Evolutionary conservation across 2,888 invertebrate species (phyloP).

Genomic region (Drosophila mettleri): DNA sequence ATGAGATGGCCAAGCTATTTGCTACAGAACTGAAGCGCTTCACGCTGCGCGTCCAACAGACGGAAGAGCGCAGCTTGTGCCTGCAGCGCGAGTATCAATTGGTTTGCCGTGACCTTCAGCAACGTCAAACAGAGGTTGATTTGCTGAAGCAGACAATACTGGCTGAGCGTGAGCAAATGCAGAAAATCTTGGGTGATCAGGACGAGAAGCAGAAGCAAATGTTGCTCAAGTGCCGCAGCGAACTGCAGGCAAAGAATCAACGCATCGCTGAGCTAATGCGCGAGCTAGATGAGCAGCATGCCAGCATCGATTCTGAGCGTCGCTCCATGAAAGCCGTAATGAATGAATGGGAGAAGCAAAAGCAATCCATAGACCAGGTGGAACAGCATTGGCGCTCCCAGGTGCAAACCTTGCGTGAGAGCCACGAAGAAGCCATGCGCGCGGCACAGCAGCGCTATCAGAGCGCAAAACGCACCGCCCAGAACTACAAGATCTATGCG

Average conservation of each 20-base stretch:
- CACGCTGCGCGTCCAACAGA: constrained; percentile 84
- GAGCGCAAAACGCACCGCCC: constrained; percentile 87
- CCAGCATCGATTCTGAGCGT: constrained; percentile 85
- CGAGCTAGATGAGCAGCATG: constrained; percentile 81
- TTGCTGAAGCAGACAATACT: constrained; percentile 83
- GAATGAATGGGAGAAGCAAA: constrained; percentile 85
- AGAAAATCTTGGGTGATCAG: constrained; percentile 75
- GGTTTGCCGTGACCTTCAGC: constrained; percentile 71
- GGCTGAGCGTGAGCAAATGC: constrained; percentile 82
- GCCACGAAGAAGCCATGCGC: constrained; percentile 86
- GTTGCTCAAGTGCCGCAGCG: constrained; percentile 78
- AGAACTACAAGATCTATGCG: constrained; percentile 89
- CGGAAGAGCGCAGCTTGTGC: constrained; percentile 69
- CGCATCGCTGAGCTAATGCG: constrained; percentile 81
- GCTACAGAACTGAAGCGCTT: constrained; percentile 87
- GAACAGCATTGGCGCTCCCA: constrained; percentile 86
- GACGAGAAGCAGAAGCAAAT: constrained; percentile 77
- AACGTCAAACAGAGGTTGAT: constrained; percentile 82
- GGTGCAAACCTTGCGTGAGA: constrained; percentile 85
- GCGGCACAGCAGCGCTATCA: constrained; percentile 87
- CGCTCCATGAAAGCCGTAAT: constrained; percentile 85
- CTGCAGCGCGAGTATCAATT: constrained; percentile 79
- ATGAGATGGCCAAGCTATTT: constrained; percentile 89
- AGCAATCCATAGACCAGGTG: constrained; percentile 85
- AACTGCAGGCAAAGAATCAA: constrained; percentile 85